Base-by-base conservation (phyloP, 2,888 invertebrate species). In the Perdita meconis region DNA sequence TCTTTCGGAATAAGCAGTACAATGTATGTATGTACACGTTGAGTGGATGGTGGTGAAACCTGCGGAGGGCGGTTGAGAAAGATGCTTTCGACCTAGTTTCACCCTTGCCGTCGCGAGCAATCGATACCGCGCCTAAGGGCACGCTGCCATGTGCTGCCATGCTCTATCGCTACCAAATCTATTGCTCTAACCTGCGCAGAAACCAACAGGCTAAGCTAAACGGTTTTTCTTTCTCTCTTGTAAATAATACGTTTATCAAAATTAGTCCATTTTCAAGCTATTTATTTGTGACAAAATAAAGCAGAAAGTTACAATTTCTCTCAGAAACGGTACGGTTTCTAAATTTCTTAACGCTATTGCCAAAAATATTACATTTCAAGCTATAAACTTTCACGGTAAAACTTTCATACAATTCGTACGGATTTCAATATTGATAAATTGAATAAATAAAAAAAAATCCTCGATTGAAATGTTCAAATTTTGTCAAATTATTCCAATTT, bases 61-160 rank as follows among this genome's bases (percentile, higher is more conserved):
- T 50, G 56, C 19, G 19, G 60, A 66, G 61, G 34, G 66, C 82
- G 77, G 65, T 73, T 64, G 72, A 71, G 80, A 84, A 86, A 85
- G 86, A 82, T 85, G 86, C 82, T 89, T 91, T 89, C 91, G 91
- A 91, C 91, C 91, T 85, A 91, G 89, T 91, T 91, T 90, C 87
- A 87, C 83, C 89, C 89, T 87, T 75, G 59, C 86, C 86, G 79
- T 85, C 84, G 82, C 61, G 84, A 81, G 81, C 85, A 90, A 91
- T 91, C 91, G 91, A 91, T 91, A 91, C 86, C 85, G 79, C 78
- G 80, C 81, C 82, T 82, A 75, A 81, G 80, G 72, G 56, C 56
- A n/a, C 57, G 64, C 51, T 47, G 42, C 40, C n/a, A n/a, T n/a
- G n/a, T n/a, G n/a, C n/a, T n/a, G 26, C 50, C 59, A 55, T 56